phyloP scores from a whole-genome alignment of 2,113 vertebrate genomes.

The Puntigrus tetrazona region DNA sequence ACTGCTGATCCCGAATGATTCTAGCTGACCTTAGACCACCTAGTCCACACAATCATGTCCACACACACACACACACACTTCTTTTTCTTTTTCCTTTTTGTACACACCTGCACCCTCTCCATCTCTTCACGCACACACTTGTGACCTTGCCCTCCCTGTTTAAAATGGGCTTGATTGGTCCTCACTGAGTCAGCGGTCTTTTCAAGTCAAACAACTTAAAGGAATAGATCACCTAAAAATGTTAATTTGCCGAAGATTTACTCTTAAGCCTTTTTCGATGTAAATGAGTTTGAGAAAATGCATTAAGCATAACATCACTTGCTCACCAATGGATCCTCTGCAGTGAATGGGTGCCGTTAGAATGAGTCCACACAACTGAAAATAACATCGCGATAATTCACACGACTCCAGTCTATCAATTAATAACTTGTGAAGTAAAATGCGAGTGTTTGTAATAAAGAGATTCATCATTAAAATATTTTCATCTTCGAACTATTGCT shows the following conservation, averaged over 20 bases:
- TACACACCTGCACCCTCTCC: slow-evolving; percentile 20
- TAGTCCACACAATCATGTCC: not conserved
- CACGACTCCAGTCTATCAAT: not conserved
- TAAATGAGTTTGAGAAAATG: not conserved
- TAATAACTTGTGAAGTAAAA: too few species aligned
- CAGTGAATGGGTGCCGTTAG: not conserved
- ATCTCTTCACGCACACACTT: not conserved
- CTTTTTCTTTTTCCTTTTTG: not conserved
- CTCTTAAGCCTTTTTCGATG: not conserved
- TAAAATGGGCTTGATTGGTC: slow-evolving; percentile 10
- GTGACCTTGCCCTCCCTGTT: slow-evolving; percentile 13
- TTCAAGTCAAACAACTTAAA: not conserved
- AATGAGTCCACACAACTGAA: not conserved
- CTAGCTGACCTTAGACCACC: slow-evolving; percentile 38
- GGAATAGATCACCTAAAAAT: not conserved
- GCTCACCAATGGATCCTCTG: not conserved
- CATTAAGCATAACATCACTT: not conserved
- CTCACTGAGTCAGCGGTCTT: not conserved
- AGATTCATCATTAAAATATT: too few species aligned
- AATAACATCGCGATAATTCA: not conserved
- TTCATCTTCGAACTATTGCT: too few species aligned
- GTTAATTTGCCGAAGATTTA: not conserved
- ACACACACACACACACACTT: not conserved
- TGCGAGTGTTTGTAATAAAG: too few species aligned
- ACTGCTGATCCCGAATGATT: slow-evolving; percentile 41